A percentile compares a stretch with the other conserved stretches of the same genome.
Evolutionary conservation across 2,888 invertebrate species (phyloP).

Genomic region (Sicus ferrugineus): DNA sequence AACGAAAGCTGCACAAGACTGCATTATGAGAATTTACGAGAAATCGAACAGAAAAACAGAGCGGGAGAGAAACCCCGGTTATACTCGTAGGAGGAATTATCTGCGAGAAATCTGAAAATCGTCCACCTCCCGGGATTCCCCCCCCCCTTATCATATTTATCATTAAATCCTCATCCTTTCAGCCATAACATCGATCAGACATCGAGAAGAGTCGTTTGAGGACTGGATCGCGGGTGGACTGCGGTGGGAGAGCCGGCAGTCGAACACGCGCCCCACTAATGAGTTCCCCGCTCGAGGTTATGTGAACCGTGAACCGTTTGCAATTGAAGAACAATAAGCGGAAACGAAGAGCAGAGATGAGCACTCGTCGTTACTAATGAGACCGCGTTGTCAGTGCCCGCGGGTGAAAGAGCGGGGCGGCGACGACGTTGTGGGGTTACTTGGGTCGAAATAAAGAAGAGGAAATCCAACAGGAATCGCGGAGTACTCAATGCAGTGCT

Average conservation of each 20-base stretch:
- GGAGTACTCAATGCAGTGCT: neutral
- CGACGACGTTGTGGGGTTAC: neutral
- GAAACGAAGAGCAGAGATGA: neutral
- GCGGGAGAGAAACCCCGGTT: too few species aligned
- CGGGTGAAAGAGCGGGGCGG: neutral
- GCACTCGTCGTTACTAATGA: slow-evolving; percentile 18
- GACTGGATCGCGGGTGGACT: neutral
- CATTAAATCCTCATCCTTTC: too few species aligned
- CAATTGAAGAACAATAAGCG: slow-evolving; percentile 1
- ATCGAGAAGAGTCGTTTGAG: too few species aligned
- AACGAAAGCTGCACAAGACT: too few species aligned
- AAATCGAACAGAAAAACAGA: too few species aligned
- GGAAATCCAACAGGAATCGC: neutral
- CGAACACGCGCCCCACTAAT: neutral
- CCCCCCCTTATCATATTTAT: too few species aligned
- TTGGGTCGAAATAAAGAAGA: neutral
- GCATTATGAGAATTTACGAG: too few species aligned
- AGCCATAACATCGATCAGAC: too few species aligned
- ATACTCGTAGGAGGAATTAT: too few species aligned
- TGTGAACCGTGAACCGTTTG: neutral
- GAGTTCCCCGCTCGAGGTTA: slow-evolving; percentile 6
- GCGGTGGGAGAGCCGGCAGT: neutral
- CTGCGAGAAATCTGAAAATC: too few species aligned
- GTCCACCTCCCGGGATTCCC: too few species aligned
- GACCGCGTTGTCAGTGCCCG: neutral